These are phyloP conservation scores for Anoncus sp. DNA, from an alignment of 2,888 invertebrate species.

Conservation along the genomic window DNA sequence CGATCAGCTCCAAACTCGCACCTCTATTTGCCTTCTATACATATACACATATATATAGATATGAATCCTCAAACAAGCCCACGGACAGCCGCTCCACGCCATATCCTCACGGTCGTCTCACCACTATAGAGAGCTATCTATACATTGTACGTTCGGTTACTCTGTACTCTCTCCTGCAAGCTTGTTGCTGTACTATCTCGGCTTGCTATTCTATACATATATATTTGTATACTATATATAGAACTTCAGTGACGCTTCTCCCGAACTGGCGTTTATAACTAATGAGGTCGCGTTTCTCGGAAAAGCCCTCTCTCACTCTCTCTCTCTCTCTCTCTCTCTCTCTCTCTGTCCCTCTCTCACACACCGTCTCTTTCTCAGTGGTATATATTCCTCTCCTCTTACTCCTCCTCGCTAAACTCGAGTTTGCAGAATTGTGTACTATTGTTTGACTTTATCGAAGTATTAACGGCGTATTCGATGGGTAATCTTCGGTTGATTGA, in stretches of 20 bases:
- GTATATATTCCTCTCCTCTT: conserved; percentile 35
- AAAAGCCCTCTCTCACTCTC: conserved; percentile 50
- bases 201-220: conserved; percentile 15
- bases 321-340: conserved; percentile 46
- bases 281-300: conserved; percentile 58
- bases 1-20: conserved; percentile 28
- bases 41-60: not conserved
- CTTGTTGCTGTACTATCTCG: conserved; percentile 36
- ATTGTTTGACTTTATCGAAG: no score
- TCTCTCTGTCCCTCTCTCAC: no score
- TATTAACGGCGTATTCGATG: no score
- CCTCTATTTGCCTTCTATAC: conserved; percentile 36
- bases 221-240: conserved; percentile 17
- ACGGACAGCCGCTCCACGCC: conserved; percentile 23
- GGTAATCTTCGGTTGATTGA: no score
- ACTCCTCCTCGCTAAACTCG: conserved; percentile 10
- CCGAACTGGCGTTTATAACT: conserved; percentile 54
- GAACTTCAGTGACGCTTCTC: conserved; percentile 14
- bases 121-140: conserved; percentile 6
- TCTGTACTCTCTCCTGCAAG: conserved; percentile 20
- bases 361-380: conserved; percentile 13
- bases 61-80: conserved; percentile 47
- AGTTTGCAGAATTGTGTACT: no score
- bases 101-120: conserved; percentile 22
- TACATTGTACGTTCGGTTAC: conserved; percentile 40